A percentile compares a stretch with the other conserved stretches of the same genome.
Evolutionary conservation across 2,888 invertebrate genomes (phyloP).

Genomic region (Netelia fuscicornis): DNA sequence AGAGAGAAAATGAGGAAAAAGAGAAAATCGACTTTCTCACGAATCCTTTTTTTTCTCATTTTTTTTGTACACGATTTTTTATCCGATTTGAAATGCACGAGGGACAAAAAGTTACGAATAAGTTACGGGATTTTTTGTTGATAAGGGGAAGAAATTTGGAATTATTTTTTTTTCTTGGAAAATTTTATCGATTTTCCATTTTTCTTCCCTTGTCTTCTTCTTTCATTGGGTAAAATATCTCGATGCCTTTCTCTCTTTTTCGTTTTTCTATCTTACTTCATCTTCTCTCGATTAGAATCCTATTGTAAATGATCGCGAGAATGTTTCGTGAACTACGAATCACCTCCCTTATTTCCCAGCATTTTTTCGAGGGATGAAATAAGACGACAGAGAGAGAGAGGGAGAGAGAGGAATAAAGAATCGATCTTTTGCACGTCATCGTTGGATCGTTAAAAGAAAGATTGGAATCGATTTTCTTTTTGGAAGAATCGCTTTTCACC

Average conservation of each 20-base stretch:
- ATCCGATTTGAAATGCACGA: background rate
- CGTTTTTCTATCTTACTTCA: too few relatives aligned
- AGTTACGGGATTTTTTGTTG: background rate
- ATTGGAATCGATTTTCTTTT: constrained; percentile 64
- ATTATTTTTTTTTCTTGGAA: constrained; percentile 10
- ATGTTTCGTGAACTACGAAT: constrained; percentile 48
- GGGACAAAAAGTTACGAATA: background rate
- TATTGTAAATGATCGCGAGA: constrained; percentile 58
- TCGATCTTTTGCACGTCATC: constrained; percentile 59
- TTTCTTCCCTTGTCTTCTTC: constrained; percentile 40
- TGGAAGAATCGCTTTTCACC: constrained; percentile 49
- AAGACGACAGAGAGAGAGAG: constrained; percentile 53
- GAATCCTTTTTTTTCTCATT: constrained; percentile 34
- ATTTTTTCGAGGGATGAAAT: constrained; percentile 47
- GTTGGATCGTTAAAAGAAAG: constrained; percentile 57
- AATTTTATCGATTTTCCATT: constrained; percentile 22
- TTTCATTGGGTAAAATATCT: constrained; percentile 3
- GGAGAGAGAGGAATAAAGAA: constrained; percentile 26
- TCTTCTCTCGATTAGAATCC: constrained; percentile 50
- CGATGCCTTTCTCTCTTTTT: too few relatives aligned
- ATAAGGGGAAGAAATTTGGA: background rate
- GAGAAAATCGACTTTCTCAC: constrained; percentile 61
- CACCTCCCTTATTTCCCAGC: constrained; percentile 39
- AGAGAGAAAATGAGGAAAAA: constrained; percentile 13
- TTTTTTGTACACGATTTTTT: background rate